Evolutionary conservation across 2,113 vertebrate species (phyloP).

Genomic region (Delphinus delphis): DNA sequence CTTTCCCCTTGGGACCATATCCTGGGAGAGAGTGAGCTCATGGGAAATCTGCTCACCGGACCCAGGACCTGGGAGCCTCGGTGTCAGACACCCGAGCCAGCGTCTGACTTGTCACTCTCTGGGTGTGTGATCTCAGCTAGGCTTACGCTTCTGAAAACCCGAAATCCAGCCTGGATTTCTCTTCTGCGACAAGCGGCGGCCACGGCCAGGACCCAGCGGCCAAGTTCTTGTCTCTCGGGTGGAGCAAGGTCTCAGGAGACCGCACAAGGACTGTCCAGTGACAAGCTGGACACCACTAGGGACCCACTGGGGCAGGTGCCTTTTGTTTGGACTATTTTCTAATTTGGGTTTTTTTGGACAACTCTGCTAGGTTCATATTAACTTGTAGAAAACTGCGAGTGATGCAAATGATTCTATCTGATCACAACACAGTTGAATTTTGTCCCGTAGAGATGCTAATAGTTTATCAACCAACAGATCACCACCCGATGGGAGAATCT

Average conservation of each 20-base stretch:
- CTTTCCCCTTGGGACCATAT: neutral
- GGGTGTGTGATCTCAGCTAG: fast-evolving
- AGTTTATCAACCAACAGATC: fast-evolving
- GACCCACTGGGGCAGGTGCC: fast-evolving
- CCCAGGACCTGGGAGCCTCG: neutral
- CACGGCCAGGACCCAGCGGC: fast-evolving
- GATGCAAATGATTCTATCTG: neutral
- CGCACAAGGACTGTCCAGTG: fast-evolving
- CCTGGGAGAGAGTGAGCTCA: neutral
- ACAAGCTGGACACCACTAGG: fast-evolving
- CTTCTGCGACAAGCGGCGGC: neutral
- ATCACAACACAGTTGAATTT: neutral
- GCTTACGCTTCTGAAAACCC: no score
- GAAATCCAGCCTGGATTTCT: neutral
- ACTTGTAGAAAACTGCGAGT: neutral
- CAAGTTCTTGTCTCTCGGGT: neutral
- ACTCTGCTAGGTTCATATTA: neutral
- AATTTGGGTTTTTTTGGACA: no score
- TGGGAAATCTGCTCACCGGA: neutral
- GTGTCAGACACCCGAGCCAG: neutral
- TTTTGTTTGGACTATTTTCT: neutral
- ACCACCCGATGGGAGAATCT: fast-evolving
- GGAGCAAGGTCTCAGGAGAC: neutral
- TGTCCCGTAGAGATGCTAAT: no score
- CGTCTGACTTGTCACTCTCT: fast-evolving